Conservation (phyloP, 2,113 vertebrate genomes). For the Paralichthys olivaceus region DNA sequence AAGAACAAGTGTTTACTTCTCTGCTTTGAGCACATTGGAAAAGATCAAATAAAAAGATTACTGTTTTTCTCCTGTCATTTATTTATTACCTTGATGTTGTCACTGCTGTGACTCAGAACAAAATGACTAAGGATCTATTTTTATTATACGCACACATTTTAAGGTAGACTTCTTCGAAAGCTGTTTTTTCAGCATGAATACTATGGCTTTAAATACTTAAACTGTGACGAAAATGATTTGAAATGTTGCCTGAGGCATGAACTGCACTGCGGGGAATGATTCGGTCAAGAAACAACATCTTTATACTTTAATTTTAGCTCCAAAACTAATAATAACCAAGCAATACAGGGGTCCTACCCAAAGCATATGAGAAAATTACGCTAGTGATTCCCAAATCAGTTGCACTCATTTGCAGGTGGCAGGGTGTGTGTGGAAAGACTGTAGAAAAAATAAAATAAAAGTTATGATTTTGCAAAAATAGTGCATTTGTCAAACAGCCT, state of each 20-base stretch:
- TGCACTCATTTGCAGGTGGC: too few relatives aligned
- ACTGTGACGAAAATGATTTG: background rate
- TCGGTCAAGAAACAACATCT: background rate
- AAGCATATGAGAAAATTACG: too few relatives aligned
- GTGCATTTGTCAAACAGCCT: background rate
- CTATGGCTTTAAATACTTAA: background rate
- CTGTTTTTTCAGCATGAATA: background rate
- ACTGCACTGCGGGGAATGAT: background rate
- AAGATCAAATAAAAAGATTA: conserved; percentile 76
- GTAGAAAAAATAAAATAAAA: too few relatives aligned
- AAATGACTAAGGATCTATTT: background rate
- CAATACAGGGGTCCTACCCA: too few relatives aligned
- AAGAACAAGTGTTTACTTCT: conserved; percentile 69
- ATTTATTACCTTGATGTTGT: background rate
- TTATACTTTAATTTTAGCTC: background rate
- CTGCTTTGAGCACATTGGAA: conserved; percentile 67
- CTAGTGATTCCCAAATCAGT: too few relatives aligned
- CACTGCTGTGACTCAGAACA: conserved; percentile 6
- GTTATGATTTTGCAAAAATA: background rate
- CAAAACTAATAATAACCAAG: background rate
- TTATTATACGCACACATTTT: background rate
- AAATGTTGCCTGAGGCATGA: background rate
- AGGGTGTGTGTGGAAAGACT: too few relatives aligned
- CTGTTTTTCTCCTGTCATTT: conserved; percentile 7
- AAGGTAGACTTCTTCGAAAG: background rate